Percentiles rank a stretch among this genome's conserved stretches.
These are phyloP conservation scores for Sesia bembeciformis DNA, from an alignment of 2,888 invertebrate genomes.

Conservation along the genomic window DNA sequence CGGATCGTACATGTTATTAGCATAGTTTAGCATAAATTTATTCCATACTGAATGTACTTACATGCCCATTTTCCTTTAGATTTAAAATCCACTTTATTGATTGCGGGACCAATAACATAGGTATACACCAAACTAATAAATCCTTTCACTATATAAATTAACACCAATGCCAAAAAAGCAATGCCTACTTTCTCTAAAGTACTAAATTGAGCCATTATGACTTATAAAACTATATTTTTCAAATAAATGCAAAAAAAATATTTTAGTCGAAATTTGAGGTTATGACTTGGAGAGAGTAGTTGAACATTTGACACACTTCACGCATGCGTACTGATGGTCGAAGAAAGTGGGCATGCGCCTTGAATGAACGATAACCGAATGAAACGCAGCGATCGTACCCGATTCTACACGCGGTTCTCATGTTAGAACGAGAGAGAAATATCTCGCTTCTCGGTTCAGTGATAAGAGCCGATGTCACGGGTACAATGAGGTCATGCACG, in stretches of 20 bases:
- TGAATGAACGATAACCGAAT: slow-evolving; percentile 14
- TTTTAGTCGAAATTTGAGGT: slow-evolving; percentile 23
- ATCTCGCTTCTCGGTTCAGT: slow-evolving; percentile 1
- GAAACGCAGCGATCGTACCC: not conserved
- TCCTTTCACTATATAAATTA: slow-evolving; percentile 29
- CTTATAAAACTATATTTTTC: slow-evolving; percentile 7
- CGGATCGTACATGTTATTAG: no score
- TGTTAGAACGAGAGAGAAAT: slow-evolving; percentile 12
- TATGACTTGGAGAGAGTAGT: slow-evolving; percentile 30
- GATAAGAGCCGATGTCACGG: not conserved
- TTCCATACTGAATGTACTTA: slow-evolving; percentile 53
- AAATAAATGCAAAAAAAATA: slow-evolving; percentile 11
- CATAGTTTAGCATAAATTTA: no score
- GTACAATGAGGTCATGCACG: no score
- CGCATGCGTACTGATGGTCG: slow-evolving; percentile 58
- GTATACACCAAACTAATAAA: slow-evolving; percentile 35
- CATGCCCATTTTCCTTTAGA: slow-evolving; percentile 87
- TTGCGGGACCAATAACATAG: slow-evolving; percentile 67
- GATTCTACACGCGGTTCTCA: slow-evolving; percentile 7
- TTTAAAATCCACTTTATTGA: slow-evolving; percentile 77
- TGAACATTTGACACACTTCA: slow-evolving; percentile 45
- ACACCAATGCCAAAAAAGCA: slow-evolving; percentile 45
- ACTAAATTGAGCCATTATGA: slow-evolving; percentile 30
- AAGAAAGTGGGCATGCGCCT: slow-evolving; percentile 62
- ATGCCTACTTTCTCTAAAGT: slow-evolving; percentile 64